These are phyloP conservation scores for Leptinotarsa peninsularis DNA, from an alignment of 2,888 invertebrate genomes.

Conservation along the genomic window DNA sequence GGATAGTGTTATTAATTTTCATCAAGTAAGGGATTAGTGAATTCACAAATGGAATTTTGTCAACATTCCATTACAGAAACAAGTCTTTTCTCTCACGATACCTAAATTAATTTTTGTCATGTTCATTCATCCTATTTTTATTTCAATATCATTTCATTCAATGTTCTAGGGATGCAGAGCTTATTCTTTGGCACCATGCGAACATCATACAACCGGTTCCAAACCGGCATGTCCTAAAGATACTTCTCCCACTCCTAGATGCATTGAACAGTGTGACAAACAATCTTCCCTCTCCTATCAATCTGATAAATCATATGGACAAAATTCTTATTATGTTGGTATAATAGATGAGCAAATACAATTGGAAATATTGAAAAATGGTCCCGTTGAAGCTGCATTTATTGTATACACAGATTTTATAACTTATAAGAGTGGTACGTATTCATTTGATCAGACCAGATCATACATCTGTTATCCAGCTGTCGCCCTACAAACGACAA, in stretches of 20 bases:
- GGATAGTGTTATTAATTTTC: too few species aligned
- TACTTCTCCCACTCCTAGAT: conserved; percentile 28
- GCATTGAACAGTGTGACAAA: conserved; percentile 28
- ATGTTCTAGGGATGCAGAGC: conserved; percentile 42
- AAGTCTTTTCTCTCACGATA: too few species aligned
- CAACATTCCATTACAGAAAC: too few species aligned
- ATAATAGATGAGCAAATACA: conserved; percentile 70
- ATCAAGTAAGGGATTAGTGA: too few species aligned
- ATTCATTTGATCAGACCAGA: conserved; percentile 26
- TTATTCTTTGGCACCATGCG: too few species aligned
- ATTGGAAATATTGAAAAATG: conserved; percentile 81
- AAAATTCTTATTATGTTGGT: not conserved
- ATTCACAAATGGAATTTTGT: too few species aligned
- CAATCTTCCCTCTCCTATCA: conserved; percentile 38
- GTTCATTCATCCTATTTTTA: too few species aligned
- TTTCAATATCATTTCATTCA: not conserved
- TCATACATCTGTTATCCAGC: too few species aligned
- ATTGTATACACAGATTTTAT: conserved; percentile 85
- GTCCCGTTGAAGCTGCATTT: conserved; percentile 87
- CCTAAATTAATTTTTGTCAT: too few species aligned
- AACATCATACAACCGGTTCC: not conserved
- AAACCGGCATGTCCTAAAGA: conserved; percentile 12
- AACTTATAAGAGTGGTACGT: conserved; percentile 82
- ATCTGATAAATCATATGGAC: conserved; percentile 4
- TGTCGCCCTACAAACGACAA: too few species aligned